Conservation (phyloP, 2,888 invertebrate species). For the Bellardia pandia region DNA sequence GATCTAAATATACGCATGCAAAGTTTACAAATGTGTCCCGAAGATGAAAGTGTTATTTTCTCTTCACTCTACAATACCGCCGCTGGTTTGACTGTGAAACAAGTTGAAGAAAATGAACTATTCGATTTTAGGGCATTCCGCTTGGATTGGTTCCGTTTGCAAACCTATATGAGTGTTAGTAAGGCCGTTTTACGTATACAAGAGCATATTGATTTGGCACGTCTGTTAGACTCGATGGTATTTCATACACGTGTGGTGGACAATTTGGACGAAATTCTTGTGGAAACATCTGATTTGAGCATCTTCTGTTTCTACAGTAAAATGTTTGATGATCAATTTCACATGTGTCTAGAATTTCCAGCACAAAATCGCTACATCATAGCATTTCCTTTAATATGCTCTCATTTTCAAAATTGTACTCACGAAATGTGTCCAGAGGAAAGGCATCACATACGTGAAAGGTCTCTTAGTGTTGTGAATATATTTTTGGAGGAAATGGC, state of each 20-base stretch:
- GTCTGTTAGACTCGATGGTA: constrained; percentile 96
- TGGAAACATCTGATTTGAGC: constrained; percentile 98
- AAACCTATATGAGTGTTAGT: constrained; percentile 95
- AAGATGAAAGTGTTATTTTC: constrained; percentile 97
- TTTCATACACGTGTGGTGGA: constrained; percentile 99
- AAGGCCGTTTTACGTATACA: constrained; percentile 91
- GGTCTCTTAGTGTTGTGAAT: constrained; percentile 97
- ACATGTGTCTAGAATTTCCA: constrained; percentile 99
- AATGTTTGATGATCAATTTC: constrained; percentile 98
- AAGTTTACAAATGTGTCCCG: constrained; percentile 92
- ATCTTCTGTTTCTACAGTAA: constrained; percentile 99
- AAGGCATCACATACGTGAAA: constrained; percentile 97
- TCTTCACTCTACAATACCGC: constrained; percentile 96
- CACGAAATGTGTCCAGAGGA: constrained; percentile 99
- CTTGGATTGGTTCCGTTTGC: constrained; percentile 98
- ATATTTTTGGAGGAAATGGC: constrained; percentile 99
- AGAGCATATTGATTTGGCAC: constrained; percentile 94
- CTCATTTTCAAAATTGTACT: constrained; percentile 98
- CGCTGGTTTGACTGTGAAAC: constrained; percentile 93
- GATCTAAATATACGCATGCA: constrained; percentile 94
- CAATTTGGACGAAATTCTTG: constrained; percentile 97
- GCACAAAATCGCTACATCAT: constrained; percentile 99
- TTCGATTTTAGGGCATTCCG: constrained; percentile 98
- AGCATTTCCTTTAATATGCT: constrained; percentile 98
- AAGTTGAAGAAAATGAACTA: constrained; percentile 97